Base-by-base conservation (phyloP, 1,140 invertebrate genomes). In the Leptinotarsa defecta region DNA sequence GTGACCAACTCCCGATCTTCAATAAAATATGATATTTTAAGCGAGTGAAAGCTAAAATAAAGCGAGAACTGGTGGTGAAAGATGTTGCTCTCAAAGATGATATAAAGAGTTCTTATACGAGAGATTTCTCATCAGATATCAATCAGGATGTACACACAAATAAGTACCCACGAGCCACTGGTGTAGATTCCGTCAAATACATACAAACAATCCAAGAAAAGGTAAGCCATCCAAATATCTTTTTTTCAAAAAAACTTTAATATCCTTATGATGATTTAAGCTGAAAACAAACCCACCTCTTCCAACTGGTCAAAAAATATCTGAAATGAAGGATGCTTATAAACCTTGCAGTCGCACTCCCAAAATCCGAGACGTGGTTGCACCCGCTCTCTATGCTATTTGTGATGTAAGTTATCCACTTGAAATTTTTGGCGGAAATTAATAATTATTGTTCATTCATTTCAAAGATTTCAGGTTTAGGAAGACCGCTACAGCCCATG, bases 271-370 rank as follows among this genome's bases (percentile, higher is more conserved):
- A 57, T 19, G 17, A 19, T 65, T 57, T 8, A 43, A 73, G 72
- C n/a, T 72, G 1, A 34, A 17, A 67, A 52, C 71, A 52, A 76
- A 81, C 72, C 81, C 81, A n/a, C 80, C 81, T n/a, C 76, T 63
- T 8, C 79, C 81, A 13, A 79, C 79, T 61, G 24, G 63, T n/a
- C 34, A 73, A 13, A 75, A 61, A 19, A 74, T 82, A 65, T 84
- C 84, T 11, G 83, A 82, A 80, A 84, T 80, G 78, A 82, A 84
- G 69, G 77, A 79, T 20, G 71, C 74, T 5, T 85, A 78, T 69
- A 71, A 69, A 22, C 76, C 73, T 13, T 76, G 80, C 71, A 74
- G 57, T 34, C 34, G 5, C 19, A 63, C 57, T 43, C 22, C 48
- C 3, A 34, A 52, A 75, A 48, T n/a, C 49, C 57, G 71, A 57